phyloP scores from a whole-genome alignment of 2,113 vertebrate species.

The Platysternon megacephalum region DNA sequence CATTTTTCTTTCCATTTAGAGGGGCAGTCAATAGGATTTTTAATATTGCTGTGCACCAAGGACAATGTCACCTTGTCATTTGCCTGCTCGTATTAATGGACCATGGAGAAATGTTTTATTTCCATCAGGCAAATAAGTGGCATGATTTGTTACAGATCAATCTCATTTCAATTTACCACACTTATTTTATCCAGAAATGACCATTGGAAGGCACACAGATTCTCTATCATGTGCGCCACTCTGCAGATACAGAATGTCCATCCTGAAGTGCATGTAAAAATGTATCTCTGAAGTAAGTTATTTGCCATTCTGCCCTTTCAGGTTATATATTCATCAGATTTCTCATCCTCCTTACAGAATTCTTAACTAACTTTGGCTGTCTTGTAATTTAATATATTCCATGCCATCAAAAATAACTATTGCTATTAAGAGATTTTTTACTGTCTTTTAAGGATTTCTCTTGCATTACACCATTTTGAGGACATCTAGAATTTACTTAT shows the following conservation, averaged over 20 bases:
- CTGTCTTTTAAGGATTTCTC: neutral
- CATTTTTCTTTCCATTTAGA: neutral
- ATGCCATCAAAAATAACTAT: neutral
- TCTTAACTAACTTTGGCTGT: neutral
- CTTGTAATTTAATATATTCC: neutral
- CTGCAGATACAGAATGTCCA: neutral
- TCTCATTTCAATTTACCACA: accelerated
- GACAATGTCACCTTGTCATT: accelerated
- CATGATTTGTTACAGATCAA: neutral
- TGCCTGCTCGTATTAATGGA: neutral
- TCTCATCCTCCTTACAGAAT: neutral
- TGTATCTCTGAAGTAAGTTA: neutral
- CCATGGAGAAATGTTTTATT: neutral
- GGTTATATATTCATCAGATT: neutral
- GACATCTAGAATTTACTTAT: neutral
- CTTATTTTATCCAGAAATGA: neutral
- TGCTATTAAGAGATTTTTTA: neutral
- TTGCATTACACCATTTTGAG: neutral
- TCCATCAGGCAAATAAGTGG: neutral
- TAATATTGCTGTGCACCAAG: neutral
- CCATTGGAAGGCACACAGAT: neutral
- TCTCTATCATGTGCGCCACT: neutral
- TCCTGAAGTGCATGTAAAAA: neutral
- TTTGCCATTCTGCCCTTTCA: neutral
- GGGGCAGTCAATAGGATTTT: neutral